phyloP scores from a whole-genome alignment of 2,797 vertebrate species.

The Florisuga fusca region DNA sequence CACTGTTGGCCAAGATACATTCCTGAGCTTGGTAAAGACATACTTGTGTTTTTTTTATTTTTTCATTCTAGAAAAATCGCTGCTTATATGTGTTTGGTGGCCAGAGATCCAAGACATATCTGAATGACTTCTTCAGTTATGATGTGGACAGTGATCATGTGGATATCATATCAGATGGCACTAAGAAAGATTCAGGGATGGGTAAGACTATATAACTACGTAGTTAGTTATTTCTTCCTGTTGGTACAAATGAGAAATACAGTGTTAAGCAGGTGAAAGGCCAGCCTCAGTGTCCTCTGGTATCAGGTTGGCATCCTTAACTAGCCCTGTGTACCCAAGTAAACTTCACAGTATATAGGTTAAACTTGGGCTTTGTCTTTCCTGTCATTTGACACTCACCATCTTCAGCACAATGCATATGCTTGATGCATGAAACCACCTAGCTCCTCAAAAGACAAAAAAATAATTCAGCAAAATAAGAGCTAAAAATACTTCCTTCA shows the following conservation, averaged over 20 bases:
- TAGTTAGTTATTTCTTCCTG: not conserved
- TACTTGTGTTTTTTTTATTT: not conserved
- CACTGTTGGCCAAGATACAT: not conserved
- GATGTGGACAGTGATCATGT: constrained; percentile 97
- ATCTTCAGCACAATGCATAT: constrained; percentile 19
- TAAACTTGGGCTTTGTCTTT: constrained; percentile 18
- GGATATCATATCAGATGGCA: constrained; percentile 98
- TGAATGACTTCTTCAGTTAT: constrained; percentile 99
- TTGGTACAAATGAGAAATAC: not conserved
- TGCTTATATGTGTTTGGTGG: constrained; percentile 97
- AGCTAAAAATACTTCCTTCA: not conserved
- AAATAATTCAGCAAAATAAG: not conserved
- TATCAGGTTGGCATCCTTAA: constrained; percentile 7
- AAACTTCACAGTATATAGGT: not conserved
- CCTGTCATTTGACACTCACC: not conserved
- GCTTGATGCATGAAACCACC: constrained; percentile 33
- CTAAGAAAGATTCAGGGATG: constrained; percentile 99
- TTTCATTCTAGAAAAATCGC: constrained; percentile 89
- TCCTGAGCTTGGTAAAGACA: not conserved
- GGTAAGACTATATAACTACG: constrained; percentile 79
- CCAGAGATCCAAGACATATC: constrained; percentile 96
- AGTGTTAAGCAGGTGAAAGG: not conserved
- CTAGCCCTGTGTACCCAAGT: not conserved
- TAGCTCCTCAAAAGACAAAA: not conserved
- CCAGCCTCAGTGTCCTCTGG: not conserved